phyloP scores from a whole-genome alignment of 2,113 vertebrate genomes.

The Rostratula benghalensis region DNA sequence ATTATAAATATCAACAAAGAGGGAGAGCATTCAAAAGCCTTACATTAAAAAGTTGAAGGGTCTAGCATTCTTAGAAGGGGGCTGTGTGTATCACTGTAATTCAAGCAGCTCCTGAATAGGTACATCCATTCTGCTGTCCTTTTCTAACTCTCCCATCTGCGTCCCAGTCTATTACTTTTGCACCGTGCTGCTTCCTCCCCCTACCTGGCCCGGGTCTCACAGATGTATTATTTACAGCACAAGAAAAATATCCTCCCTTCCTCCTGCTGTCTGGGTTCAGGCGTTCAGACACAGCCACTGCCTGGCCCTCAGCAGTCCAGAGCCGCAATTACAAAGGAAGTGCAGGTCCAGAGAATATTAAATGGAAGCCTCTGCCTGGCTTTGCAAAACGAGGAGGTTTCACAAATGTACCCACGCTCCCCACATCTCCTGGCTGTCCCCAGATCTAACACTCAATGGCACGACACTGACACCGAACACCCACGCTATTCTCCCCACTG shows the following conservation, averaged over 20 bases:
- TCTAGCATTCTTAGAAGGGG: not conserved
- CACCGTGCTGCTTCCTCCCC: not conserved
- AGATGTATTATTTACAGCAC: not conserved
- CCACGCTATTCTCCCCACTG: fast-evolving
- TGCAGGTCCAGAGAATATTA: not conserved
- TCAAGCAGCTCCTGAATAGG: not conserved
- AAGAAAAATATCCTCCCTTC: not conserved
- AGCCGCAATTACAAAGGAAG: not conserved
- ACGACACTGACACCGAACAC: fast-evolving
- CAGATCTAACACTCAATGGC: not conserved
- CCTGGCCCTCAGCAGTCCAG: not conserved
- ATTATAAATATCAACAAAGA: not conserved
- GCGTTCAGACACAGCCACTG: not conserved
- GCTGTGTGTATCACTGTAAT: not conserved
- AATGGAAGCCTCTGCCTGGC: not conserved
- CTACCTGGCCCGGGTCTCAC: not conserved
- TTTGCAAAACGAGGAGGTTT: not conserved
- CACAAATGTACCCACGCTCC: fast-evolving
- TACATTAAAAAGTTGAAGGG: not conserved
- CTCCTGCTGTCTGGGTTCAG: not conserved
- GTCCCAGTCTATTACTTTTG: not conserved
- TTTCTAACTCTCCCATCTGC: not conserved
- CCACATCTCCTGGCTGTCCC: not conserved
- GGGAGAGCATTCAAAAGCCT: not conserved
- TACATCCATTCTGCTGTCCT: not conserved